Percentiles rank a stretch among this genome's conserved stretches.
phyloP scores from a whole-genome alignment of 2,888 invertebrate genomes.

The Apamea anceps region DNA sequence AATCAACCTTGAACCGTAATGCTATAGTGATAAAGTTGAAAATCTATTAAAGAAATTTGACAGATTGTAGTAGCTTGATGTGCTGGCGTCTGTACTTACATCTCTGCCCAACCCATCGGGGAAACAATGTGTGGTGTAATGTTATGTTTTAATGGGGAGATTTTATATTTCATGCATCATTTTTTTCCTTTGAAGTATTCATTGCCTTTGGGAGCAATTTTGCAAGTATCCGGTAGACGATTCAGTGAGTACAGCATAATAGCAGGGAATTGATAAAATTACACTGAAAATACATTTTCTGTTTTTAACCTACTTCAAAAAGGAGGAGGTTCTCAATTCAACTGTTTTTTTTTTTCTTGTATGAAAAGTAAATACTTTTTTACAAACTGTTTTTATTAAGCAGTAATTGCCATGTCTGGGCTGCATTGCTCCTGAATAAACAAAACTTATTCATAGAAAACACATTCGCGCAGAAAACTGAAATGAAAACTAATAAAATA shows the following conservation, averaged over 20 bases:
- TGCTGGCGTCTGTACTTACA: no score
- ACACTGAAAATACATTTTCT: neutral
- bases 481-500: constrained; percentile 1
- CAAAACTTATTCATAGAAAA: neutral
- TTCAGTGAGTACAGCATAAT: neutral
- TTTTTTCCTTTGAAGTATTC: neutral
- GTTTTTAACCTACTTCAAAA: neutral
- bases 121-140: neutral
- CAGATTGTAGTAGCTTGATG: no score
- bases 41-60: no score
- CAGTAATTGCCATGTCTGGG: neutral
- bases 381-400: no score
- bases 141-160: neutral
- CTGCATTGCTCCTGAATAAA: no score
- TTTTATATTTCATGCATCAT: neutral
- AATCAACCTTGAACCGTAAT: no score
- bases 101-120: no score
- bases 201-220: neutral
- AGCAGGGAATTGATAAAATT: neutral
- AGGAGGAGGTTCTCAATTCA: neutral
- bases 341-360: no score
- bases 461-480: neutral
- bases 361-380: no score
- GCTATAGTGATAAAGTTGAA: no score
- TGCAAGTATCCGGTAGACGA: neutral